These are phyloP conservation scores for Phalanger gymnotis DNA, from an alignment of 2,797 vertebrate species.

Conservation along the genomic window DNA sequence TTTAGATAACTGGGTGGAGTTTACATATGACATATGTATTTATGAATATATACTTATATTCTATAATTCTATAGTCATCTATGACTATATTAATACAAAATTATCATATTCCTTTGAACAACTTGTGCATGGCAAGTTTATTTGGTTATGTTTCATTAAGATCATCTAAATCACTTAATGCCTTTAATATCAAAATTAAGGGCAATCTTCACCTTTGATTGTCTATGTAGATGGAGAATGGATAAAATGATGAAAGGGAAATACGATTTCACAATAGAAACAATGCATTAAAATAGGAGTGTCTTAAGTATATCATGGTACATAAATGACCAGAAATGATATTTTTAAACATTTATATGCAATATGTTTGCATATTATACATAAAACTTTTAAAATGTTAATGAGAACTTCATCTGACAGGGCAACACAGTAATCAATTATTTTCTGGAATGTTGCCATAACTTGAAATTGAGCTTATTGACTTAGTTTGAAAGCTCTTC, in stretches of 20 bases:
- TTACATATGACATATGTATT: not conserved
- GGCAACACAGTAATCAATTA: not conserved
- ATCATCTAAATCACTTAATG: not conserved
- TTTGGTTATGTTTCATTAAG: not conserved
- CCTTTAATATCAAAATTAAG: not conserved
- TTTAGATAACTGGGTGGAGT: not conserved
- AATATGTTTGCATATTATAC: not conserved
- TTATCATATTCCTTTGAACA: not conserved
- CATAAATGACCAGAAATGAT: not conserved
- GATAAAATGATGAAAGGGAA: not conserved
- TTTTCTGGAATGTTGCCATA: not conserved
- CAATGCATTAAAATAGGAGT: not conserved
- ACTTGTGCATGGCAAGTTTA: not conserved
- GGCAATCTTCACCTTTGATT: not conserved
- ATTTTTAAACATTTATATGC: not conserved
- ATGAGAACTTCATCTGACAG: not conserved
- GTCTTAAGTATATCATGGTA: not conserved
- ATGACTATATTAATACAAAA: not conserved
- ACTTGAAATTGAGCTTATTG: not conserved
- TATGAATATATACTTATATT: not conserved
- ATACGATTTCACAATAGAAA: not conserved
- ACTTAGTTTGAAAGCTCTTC: not conserved
- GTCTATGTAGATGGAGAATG: not conserved
- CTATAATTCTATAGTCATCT: not conserved
- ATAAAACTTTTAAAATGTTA: not conserved